Evolutionary conservation across 1,140 invertebrate genomes (phyloP).

Genomic region (Cydia strobilella): DNA sequence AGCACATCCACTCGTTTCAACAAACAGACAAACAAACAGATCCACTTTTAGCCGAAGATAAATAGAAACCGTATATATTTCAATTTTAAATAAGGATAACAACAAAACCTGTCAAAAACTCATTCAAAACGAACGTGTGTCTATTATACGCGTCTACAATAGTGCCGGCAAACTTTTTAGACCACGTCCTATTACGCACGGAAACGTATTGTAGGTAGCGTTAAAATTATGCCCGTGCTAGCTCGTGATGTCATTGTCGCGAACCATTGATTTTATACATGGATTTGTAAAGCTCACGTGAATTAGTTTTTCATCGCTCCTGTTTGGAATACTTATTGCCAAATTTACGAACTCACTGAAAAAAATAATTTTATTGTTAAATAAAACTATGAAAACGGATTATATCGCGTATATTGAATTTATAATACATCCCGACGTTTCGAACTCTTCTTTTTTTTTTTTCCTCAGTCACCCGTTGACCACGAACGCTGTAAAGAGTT

Average conservation of each 20-base stretch:
- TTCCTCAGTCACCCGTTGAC: too few relatives aligned
- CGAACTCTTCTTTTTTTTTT: too few relatives aligned
- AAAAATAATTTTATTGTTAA: too few relatives aligned
- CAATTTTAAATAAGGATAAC: not conserved
- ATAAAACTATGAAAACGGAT: too few relatives aligned
- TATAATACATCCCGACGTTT: too few relatives aligned
- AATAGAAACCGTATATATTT: too few relatives aligned
- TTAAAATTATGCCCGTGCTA: slow-evolving; percentile 13
- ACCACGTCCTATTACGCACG: slow-evolving; percentile 1
- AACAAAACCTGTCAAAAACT: slow-evolving; percentile 27
- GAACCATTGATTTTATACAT: slow-evolving; percentile 1
- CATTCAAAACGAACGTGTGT: slow-evolving; percentile 19
- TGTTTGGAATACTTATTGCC: not conserved
- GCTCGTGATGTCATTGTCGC: slow-evolving; percentile 19
- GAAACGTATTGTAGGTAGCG: slow-evolving; percentile 12
- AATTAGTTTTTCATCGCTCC: not conserved
- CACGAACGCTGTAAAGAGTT: too few relatives aligned
- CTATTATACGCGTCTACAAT: slow-evolving; percentile 16
- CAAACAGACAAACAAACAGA: too few relatives aligned
- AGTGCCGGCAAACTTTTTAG: slow-evolving; percentile 27
- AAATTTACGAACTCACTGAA: not conserved
- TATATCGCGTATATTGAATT: too few relatives aligned
- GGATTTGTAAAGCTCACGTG: not conserved
- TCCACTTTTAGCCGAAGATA: too few relatives aligned
- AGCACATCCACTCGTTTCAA: too few relatives aligned